Base-by-base conservation (phyloP, 2,888 invertebrate species). In the Cloeon dipterum region DNA sequence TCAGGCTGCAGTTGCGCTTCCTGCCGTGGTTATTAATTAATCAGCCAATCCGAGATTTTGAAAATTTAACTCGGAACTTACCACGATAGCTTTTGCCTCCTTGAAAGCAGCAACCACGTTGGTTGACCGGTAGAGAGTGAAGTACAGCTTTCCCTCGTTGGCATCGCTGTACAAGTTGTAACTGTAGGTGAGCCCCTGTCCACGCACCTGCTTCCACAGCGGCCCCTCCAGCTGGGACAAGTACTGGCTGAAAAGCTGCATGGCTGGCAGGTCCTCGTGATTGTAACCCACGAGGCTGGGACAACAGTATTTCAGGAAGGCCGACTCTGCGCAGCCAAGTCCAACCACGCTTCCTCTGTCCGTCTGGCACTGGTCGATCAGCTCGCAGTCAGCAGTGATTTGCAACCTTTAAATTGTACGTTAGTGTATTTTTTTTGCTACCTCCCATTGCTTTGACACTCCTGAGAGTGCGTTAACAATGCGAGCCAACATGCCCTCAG, bases 191-290 rank as follows among this genome's bases (percentile, higher is more conserved):
- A 82, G 66, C 1, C 89, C 89, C 49, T 74, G 70, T 26, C 89
- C 89, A 45, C 91, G 67, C 43, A 91, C 77, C 53, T 76, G 68
- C 36, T 73, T 69, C 82, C 83, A 88, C 71, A 88, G 71, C 19
- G 86, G 85, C 36, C 88, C 86, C 74, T 88, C 86, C 1, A 76
- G 62, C 56, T 86, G 86, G 5, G 72, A 76, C 46, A 89, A 69
- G 59, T 88, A 91, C 58, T 86, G 81, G 43, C 85, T 61, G 43
- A 77, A 77, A 20, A 88, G 71, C 46, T 73, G 57, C 20, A 88
- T 58, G 35, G 81, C 70, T 8, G 86, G 74, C 25, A 76, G 54
- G 50, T 77, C 74, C 1, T 68, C 56, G 51, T 69, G 56, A 34
- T 58, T 56, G 51, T 66, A 70, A 17, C 72, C 68, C 3, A 55